Evolutionary conservation across 2,113 vertebrate genomes (phyloP), one percentile per base, ranked within the genome.

Genomic region (Manacus vitellinus): DNA sequence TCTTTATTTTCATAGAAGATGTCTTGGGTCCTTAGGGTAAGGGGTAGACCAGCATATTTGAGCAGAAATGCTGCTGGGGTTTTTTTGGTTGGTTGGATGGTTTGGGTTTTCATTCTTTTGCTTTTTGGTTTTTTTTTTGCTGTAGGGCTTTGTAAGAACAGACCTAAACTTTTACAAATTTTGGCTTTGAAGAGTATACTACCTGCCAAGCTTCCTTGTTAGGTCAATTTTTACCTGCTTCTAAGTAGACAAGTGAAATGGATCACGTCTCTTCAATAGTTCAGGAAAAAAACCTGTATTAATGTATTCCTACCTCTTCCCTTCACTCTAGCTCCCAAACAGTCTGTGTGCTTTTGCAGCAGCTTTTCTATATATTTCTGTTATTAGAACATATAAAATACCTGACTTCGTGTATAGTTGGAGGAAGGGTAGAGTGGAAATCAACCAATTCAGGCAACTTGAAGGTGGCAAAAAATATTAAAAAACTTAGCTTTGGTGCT

Each of bases 21-120:
- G 49, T 94, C 79, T 87, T 90, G 13, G 89, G 67, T 94, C 71
- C 31, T 67, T 68, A 86, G 91, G 85, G 63, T 79, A 74, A 88
- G 75, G 88, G 68, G 28, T 81, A 72, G 91, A 55, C 23, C 28
- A 31, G 54, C n/a, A 12, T 59, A 13, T 54, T 85, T 95, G 67
- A 87, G 58, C 85, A 94, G 77, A 95, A 82, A 61, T 67, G 27
- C 35, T 88, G 20, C 30, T 82, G n/a, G 16, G 23, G 4, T 54
- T 51, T 94, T 81, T 85, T 56, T 33, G 30, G 8, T 88, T 62
- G 39, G 61, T 72, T 14, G 4, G 28, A 46, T 30, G 68, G 10
- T 35, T 67, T 67, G 22, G 14, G 14, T 44, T 88, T 74, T 81
- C 4, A 33, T 6, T 68, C 52, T 31, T 8, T 76, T 14, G 12